Base-by-base conservation (phyloP, 2,113 vertebrate genomes). In the Daphoenositta chrysoptera region DNA sequence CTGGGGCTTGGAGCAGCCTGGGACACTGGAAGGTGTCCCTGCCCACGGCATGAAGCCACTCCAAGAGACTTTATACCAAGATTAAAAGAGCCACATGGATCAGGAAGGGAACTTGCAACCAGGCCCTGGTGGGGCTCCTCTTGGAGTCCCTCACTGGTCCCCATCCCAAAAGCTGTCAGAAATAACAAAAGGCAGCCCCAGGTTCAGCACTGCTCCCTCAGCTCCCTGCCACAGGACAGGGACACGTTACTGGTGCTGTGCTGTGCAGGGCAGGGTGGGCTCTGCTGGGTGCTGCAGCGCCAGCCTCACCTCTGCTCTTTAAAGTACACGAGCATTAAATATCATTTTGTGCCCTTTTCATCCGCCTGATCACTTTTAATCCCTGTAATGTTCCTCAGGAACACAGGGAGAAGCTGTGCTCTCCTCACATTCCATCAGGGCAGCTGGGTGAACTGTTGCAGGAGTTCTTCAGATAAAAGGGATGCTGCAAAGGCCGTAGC, bases 211-310 rank as follows among this genome's bases (percentile, higher is more conserved):
- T 45, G 33, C 37, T 12, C 13, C 33, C 66, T 16, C 20, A 27
- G 33, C 33, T 23, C 24, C n/a, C 19, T 45, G 17, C 27, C 42
- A 7, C 27, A 5, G 63, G 11, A 8, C 57, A 37, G 47, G 68
- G 33, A 31, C 54, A 30, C 2, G 5, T 5, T 3, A 1, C 57
- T 21, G 47, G 21, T 3, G 47, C 0, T 48, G 44, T 16, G 50
- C 48, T 35, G 58, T 3, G 40, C 69, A 44, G 53, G 37, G 54
- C 18, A 37, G 64, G 63, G 15, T 6, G 39, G 48, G 56, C 56
- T 70, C 40, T 70, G 73, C 73, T 5, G 0, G 14, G 9, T 17
- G 39, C 64, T 87, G 83, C 45, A 33, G 53, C 2, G 10, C 54
- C 84, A 26, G 56, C 0, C n/a, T 87, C 48, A 14, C 57, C 65